Percentiles rank a stretch among this genome's conserved stretches.
Conservation (phyloP, 2,888 invertebrate species). For the Prosopocoilus inquinatus region DNA sequence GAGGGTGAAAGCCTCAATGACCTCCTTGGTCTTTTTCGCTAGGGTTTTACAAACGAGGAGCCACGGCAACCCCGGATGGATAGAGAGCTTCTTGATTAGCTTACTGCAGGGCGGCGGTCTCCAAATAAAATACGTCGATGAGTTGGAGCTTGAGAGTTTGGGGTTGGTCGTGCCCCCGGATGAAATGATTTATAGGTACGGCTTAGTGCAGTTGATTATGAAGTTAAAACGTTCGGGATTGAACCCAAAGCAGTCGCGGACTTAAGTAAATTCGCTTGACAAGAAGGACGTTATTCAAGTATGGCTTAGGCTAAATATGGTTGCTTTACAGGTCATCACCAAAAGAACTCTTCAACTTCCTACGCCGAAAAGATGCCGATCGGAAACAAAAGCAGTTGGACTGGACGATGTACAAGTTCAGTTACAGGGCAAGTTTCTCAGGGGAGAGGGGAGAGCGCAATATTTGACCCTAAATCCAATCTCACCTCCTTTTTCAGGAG, state of each 20-base stretch:
- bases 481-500: slow-evolving; percentile 10
- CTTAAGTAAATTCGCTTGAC: too few species aligned
- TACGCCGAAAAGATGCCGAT: too few species aligned
- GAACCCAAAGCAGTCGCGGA: not conserved
- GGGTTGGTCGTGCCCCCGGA: slow-evolving; percentile 43
- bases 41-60: slow-evolving; percentile 60
- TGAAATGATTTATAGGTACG: slow-evolving; percentile 43
- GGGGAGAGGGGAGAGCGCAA: not conserved
- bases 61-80: slow-evolving; percentile 65
- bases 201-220: not conserved
- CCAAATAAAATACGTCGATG: slow-evolving; percentile 48
- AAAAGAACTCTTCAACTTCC: too few species aligned
- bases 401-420: slow-evolving; percentile 53
- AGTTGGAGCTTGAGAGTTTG: slow-evolving; percentile 36
- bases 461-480: not conserved
- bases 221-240: not conserved
- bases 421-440: slow-evolving; percentile 45
- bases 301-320: not conserved
- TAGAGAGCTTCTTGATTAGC: slow-evolving; percentile 62
- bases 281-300: too few species aligned
- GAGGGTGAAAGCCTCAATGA: not conserved
- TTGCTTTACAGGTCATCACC: too few species aligned
- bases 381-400: slow-evolving; percentile 19
- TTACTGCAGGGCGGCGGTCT: slow-evolving; percentile 57
- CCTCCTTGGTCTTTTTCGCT: slow-evolving; percentile 1